Evolutionary conservation across 1,140 invertebrate genomes (phyloP), one percentile per base, ranked within the genome.

Genomic region (Drosophila takahashii): DNA sequence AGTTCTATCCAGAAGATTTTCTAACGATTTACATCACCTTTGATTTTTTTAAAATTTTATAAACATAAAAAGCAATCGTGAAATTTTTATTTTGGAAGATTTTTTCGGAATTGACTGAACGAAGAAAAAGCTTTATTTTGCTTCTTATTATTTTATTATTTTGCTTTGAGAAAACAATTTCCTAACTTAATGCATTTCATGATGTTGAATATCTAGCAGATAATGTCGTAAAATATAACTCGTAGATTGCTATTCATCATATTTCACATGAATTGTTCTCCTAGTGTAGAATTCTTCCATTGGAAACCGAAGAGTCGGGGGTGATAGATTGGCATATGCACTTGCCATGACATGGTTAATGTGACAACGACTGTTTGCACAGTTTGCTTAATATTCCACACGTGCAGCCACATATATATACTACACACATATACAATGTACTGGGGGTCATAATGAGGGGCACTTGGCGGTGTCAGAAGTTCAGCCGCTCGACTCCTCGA

Each of bases 321-420:
- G 15, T 69, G 42, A 70, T 57, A 70, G 65, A 70, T 42, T 71
- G 65, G 32, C 75, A 78, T 50, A 57, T 66, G 67, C 79, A 77
- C 54, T 65, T 72, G 70, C 57, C 56, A 59, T 62, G 79, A 64
- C 79, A 60, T 78, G 53, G 62, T 83, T 69, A 81, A 78, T 77
- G 67, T 73, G 73, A 39, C 53, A 58, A 60, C 44, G 45, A 77
- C 57, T 59, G 64, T 80, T 80, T 81, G 67, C 80, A 73, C 51
- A 65, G 59, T 78, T 69, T 70, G 44, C 76, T 84, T 77, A 86
- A 87, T 77, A 75, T 81, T 69, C 69, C 26, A 70, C 67, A 71
- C 83, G 78, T 85, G 74, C 64, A 58, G 29, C 41, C 44, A 0
- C 27, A 48, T 8, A 64, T 42, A 61, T 45, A 59, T 39, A 18